These are phyloP conservation scores for Gallinago undulata DNA, from an alignment of 2,113 vertebrate species.

Conservation along the genomic window DNA sequence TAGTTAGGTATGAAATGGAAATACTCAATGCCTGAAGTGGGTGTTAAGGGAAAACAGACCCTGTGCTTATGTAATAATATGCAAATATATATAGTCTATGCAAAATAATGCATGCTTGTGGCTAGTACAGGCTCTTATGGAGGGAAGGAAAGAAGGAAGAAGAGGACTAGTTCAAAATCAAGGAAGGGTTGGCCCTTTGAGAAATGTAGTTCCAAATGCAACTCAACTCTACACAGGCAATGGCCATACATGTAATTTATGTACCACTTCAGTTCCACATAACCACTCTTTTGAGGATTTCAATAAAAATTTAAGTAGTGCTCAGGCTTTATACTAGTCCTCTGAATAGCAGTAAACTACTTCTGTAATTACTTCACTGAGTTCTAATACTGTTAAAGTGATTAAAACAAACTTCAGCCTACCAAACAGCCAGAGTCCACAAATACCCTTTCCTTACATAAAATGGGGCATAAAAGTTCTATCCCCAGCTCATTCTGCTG, in stretches of 20 bases:
- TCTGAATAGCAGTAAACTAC: neutral
- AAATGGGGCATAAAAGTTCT: neutral
- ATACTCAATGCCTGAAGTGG: constrained; percentile 19
- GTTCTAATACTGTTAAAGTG: neutral
- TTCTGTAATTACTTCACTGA: neutral
- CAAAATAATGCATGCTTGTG: constrained; percentile 38
- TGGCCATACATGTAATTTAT: neutral
- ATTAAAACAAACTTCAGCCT: neutral
- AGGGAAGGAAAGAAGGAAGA: neutral
- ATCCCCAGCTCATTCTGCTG: neutral
- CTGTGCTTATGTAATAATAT: constrained; percentile 32
- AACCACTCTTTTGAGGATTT: neutral
- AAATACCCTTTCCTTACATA: neutral
- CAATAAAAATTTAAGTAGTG: neutral
- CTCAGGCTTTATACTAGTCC: neutral
- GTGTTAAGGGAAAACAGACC: constrained; percentile 44
- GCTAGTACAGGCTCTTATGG: neutral
- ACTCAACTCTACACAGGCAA: neutral
- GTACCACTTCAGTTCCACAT: neutral
- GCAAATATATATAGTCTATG: constrained; percentile 44
- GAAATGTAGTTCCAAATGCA: neutral
- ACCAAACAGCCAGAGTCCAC: neutral
- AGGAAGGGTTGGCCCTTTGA: neutral
- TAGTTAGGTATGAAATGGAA: constrained; percentile 38
- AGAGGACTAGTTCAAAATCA: neutral